Conservation (phyloP, 2,888 invertebrate species). For the Lepidocyrtoides sp. region DNA sequence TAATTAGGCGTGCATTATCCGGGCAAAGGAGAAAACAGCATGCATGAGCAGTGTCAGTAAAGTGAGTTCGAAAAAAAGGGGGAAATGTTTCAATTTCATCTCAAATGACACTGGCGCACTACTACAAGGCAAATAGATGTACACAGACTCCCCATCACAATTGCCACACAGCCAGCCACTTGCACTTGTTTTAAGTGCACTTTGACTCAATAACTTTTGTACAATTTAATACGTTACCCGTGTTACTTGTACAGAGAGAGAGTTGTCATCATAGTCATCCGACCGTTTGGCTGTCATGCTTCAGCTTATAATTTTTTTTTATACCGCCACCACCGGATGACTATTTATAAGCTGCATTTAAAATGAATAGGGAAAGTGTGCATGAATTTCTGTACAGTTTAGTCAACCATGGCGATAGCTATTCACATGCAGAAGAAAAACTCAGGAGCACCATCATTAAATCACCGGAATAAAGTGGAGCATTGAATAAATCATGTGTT, state of each 20-base stretch:
- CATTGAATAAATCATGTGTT: conserved; percentile 21
- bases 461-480: conserved; percentile 35
- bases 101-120: conserved; percentile 60
- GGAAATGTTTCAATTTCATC: conserved; percentile 35
- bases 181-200: conserved; percentile 36
- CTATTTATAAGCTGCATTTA: conserved; percentile 18
- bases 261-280: conserved; percentile 33
- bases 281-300: conserved; percentile 56
- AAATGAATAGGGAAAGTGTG: conserved; percentile 35
- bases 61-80: not conserved
- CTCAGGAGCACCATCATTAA: not conserved
- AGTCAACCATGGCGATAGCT: not conserved
- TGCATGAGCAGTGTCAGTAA: conserved; percentile 11
- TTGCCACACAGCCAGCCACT: conserved; percentile 40
- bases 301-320: conserved; percentile 4
- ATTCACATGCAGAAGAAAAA: not conserved
- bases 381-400: not conserved
- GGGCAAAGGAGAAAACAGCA: conserved; percentile 46
- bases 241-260: conserved; percentile 14
- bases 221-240: not conserved
- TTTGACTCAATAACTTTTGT: conserved; percentile 20
- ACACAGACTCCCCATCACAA: conserved; percentile 11
- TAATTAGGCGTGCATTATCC: conserved; percentile 75
- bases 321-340: conserved; percentile 54
- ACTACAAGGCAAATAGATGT: not conserved